Evolutionary conservation across 30 jellyfish, hydroid and myxozoan species (phyloP).

Genomic region (Haliclystus octoradiatus): DNA sequence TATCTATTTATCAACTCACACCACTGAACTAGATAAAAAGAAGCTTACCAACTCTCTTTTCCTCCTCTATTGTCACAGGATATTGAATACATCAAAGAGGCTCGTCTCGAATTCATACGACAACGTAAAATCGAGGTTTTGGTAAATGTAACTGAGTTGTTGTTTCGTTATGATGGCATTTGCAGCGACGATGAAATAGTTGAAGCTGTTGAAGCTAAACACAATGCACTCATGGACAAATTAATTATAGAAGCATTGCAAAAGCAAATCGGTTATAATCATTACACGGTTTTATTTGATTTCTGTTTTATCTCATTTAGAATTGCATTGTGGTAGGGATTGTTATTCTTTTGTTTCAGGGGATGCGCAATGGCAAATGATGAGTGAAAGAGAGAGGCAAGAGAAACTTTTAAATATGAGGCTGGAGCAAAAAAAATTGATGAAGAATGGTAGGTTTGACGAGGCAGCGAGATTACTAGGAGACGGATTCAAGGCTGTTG

Average conservation of each 20-base stretch:
- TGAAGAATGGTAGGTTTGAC: constrained; percentile 83
- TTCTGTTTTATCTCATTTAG: background rate
- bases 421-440: constrained; percentile 61
- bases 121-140: constrained; percentile 41
- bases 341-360: constrained; percentile 26
- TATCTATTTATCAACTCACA: background rate
- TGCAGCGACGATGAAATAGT: constrained; percentile 56
- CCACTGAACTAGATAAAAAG: background rate
- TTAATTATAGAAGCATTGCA: constrained; percentile 53
- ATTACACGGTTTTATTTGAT: background rate
- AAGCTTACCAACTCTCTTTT: background rate
- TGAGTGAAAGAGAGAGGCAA: constrained; percentile 85
- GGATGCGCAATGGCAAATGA: constrained; percentile 83
- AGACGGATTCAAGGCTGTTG: constrained; percentile 81
- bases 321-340: background rate
- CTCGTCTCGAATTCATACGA: constrained; percentile 26
- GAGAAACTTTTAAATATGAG: constrained; percentile 58
- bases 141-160: constrained; percentile 57
- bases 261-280: constrained; percentile 55
- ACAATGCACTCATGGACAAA: constrained; percentile 69
- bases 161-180: constrained; percentile 50
- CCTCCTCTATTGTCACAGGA: background rate
- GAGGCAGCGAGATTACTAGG: constrained; percentile 96
- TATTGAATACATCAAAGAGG: background rate
- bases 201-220: constrained; percentile 79